These are phyloP conservation scores for Adineta ricciae DNA, from an alignment of 2,888 invertebrate species.

Conservation along the genomic window DNA sequence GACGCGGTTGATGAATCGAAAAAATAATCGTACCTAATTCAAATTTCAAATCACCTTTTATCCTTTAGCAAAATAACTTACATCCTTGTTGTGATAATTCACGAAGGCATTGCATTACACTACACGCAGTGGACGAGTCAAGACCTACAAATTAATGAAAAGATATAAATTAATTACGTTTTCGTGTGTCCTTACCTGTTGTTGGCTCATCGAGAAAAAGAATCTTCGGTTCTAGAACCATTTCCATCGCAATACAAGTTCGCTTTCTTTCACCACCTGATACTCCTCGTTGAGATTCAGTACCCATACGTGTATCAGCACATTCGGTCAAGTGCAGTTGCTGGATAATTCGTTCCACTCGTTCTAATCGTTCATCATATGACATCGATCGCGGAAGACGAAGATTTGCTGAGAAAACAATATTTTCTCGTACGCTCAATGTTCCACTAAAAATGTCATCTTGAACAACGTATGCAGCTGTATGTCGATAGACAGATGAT, in stretches of 20 bases:
- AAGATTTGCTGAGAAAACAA: constrained; percentile 46
- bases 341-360: constrained; percentile 43
- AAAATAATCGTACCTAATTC: neutral
- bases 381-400: constrained; percentile 40
- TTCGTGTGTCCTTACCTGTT: constrained; percentile 40
- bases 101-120: constrained; percentile 41
- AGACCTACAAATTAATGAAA: constrained; percentile 40
- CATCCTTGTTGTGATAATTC: constrained; percentile 43
- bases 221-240: constrained; percentile 47
- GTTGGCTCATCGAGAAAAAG: constrained; percentile 38
- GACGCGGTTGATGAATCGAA: neutral
- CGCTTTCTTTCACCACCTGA: constrained; percentile 50
- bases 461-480: constrained; percentile 48
- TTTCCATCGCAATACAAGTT: constrained; percentile 50
- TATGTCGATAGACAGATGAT: constrained; percentile 44
- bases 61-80: constrained; percentile 34
- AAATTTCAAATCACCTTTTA: too few relatives aligned
- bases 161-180: too few relatives aligned
- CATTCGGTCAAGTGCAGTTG: constrained; percentile 45
- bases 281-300: constrained; percentile 49
- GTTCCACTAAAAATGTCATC: constrained; percentile 38
- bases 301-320: constrained; percentile 47
- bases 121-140: constrained; percentile 48
- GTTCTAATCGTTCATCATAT: constrained; percentile 37
- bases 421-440: constrained; percentile 37